Percentiles rank a stretch among this genome's conserved stretches.
These are phyloP conservation scores for Euthynnus affinis DNA, from an alignment of 2,797 vertebrate genomes.

Conservation along the genomic window DNA sequence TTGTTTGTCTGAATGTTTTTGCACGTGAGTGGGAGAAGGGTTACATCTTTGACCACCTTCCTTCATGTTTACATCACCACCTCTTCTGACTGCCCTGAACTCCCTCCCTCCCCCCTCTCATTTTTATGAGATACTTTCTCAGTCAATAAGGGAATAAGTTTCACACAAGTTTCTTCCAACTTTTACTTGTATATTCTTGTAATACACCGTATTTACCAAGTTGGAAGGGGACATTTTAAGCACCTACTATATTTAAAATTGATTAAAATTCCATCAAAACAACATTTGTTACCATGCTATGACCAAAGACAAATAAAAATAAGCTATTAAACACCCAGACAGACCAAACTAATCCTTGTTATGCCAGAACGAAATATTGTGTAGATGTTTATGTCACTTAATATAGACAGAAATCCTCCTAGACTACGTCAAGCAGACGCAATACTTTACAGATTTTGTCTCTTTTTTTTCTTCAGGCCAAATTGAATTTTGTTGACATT, in stretches of 20 bases:
- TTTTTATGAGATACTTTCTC: background rate
- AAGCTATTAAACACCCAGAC: background rate
- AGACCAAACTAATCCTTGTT: no score
- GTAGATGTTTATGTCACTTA: background rate
- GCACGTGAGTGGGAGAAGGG: constrained; percentile 18
- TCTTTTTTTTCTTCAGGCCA: background rate
- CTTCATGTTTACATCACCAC: background rate
- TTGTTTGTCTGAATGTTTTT: constrained; percentile 60
- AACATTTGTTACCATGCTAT: no score
- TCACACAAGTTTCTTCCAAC: background rate
- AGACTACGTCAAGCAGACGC: background rate
- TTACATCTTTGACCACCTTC: background rate
- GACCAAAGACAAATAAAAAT: no score
- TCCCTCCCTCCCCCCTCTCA: no score
- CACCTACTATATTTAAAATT: no score
- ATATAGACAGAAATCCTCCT: background rate
- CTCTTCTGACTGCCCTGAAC: background rate
- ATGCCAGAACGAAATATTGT: no score
- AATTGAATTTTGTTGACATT: constrained; percentile 38
- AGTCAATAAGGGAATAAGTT: no score
- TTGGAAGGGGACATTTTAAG: no score
- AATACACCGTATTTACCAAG: no score
- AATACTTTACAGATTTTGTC: constrained; percentile 1
- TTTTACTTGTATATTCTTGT: background rate
- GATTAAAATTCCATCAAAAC: background rate